Percentiles rank a stretch among this genome's conserved stretches.
Conservation (phyloP, 2,113 vertebrate genomes). For the Tenrec ecaudatus region DNA sequence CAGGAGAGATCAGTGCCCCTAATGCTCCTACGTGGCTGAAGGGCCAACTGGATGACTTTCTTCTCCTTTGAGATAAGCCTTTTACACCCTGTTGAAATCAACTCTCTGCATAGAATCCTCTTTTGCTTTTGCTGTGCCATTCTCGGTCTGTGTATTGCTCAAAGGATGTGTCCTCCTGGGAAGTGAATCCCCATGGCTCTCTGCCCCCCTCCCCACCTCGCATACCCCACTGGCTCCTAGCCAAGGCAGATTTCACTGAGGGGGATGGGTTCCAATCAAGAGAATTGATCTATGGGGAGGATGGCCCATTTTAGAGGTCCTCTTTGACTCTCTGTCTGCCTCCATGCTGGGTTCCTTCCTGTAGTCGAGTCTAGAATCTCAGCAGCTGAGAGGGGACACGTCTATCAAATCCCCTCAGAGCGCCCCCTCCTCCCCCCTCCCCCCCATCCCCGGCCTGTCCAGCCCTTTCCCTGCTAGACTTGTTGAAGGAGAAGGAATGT, state of each 20-base stretch:
- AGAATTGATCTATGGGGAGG: background rate
- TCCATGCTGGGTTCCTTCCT: background rate
- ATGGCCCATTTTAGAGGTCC: background rate
- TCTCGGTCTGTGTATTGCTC: background rate
- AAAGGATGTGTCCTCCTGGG: background rate
- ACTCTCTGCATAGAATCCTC: background rate
- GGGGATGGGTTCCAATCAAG: background rate
- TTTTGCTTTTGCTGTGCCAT: slow-evolving; percentile 1
- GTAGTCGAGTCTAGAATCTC: background rate
- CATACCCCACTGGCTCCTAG: background rate
- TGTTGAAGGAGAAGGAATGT: background rate
- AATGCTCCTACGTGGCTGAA: too few species aligned
- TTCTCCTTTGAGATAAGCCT: background rate
- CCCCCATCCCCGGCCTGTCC: too few species aligned
- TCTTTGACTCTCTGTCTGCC: background rate
- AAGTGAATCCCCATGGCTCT: too few species aligned
- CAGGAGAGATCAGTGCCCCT: too few species aligned
- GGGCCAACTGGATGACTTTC: background rate
- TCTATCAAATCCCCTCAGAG: background rate
- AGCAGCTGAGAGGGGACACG: background rate
- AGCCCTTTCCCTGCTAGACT: background rate
- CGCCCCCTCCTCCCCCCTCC: too few species aligned
- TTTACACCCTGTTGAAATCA: background rate
- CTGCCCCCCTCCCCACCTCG: background rate
- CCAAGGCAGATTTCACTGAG: background rate